phyloP scores from a whole-genome alignment of 2,888 invertebrate genomes.

The Lysandra coridon region DNA sequence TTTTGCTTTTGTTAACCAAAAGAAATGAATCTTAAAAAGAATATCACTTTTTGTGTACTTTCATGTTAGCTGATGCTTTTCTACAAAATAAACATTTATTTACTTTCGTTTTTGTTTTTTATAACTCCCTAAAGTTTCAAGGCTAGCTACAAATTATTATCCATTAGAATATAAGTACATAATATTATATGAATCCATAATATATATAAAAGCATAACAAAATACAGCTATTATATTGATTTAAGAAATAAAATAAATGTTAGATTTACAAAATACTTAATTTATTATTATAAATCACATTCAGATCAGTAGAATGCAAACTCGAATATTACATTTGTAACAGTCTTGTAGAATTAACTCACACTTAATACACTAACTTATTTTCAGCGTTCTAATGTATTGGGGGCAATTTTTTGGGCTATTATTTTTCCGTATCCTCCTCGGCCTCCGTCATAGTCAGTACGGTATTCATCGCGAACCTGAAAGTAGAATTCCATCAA shows the following conservation, averaged over 20 bases:
- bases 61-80: conserved; percentile 28
- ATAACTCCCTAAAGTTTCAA: neutral
- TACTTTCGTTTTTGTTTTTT: neutral
- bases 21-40: conserved; percentile 20
- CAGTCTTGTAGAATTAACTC: conserved; percentile 53
- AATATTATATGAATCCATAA: neutral
- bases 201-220: neutral
- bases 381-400: conserved; percentile 76
- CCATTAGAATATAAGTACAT: neutral
- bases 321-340: conserved; percentile 39
- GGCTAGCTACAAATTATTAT: neutral
- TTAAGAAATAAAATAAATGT: neutral
- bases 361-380: conserved; percentile 37
- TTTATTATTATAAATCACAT: conserved; percentile 27
- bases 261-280: conserved; percentile 14
- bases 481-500: conserved; percentile 54
- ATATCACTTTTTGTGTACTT: conserved; percentile 25
- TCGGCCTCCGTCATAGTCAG: conserved; percentile 97
- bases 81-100: conserved; percentile 12
- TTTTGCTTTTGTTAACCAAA: conserved; percentile 16
- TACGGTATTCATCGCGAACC: conserved; percentile 98
- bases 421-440: conserved; percentile 98
- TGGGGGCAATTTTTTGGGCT: conserved; percentile 88
- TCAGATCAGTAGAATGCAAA: conserved; percentile 34
- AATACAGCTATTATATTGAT: neutral